Base-by-base conservation (phyloP, 1,140 invertebrate genomes). In the Goniozus legneri region DNA sequence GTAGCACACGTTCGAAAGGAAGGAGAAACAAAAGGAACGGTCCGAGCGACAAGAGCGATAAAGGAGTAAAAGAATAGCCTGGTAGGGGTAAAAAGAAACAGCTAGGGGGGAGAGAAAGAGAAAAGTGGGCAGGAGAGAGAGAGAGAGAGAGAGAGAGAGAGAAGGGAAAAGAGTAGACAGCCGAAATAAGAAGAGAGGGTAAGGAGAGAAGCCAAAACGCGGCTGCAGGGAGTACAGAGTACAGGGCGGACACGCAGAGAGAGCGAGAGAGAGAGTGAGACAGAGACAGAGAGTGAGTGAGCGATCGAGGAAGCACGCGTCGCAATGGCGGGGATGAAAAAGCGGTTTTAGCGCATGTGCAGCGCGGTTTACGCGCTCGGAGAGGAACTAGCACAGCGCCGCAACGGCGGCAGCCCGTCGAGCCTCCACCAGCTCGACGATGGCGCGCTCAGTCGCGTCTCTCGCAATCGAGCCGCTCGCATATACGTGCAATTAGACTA, bases 381-480 rank as follows among this genome's bases (percentile, higher is more conserved):
- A n/a, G n/a, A n/a, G n/a, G n/a, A n/a, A n/a, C n/a, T n/a, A n/a
- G n/a, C n/a, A n/a, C n/a, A n/a, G n/a, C n/a, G n/a, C n/a, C n/a
- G n/a, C n/a, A n/a, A n/a, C n/a, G n/a, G n/a, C n/a, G n/a, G n/a
- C n/a, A n/a, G n/a, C n/a, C n/a, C n/a, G n/a, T n/a, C n/a, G n/a
- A n/a, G n/a, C n/a, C n/a, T n/a, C n/a, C n/a, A n/a, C 51, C 59
- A 47, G 55, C 57, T 62, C 58, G 62, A 64, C 64, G 62, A 65
- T 64, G 68, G 62, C 64, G 64, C 65, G 65, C 51, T 69, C 68
- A 71, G 68, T 71, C 68, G 69, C 65, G 67, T 55, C 64, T 50
- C 60, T 67, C 46, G 58, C 66, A 65, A 66, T 68, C 65, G 56
- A 55, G 62, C n/a, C n/a, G n/a, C 56, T 65, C 54, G 63, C 63